Evolutionary conservation across 2,113 vertebrate species (phyloP), one percentile per base, ranked within the genome.

Genomic region (Hassar affinis): DNA sequence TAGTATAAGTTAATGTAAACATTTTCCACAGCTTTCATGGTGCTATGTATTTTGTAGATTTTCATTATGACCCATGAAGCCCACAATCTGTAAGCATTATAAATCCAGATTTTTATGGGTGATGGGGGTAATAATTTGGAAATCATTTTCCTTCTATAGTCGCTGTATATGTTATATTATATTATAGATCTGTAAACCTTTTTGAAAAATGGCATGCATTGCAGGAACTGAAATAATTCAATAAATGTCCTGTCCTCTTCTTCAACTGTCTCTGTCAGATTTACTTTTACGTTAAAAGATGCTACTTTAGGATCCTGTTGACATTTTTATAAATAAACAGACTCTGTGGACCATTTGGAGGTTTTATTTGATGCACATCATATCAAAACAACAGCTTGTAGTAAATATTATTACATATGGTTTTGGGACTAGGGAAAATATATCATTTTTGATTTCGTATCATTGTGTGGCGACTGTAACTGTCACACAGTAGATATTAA

Each of bases 61-160:
- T 68, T 56, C 30, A 54, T 68, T 68, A 56, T 54, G 6, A 38
- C 45, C 6, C 25, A 5, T 66, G 27, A 47, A 54, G n/a, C 33
- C 35, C 54, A 82, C 9, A 72, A 74, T 74, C 54, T 74, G 68
- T 51, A 25, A 61, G 35, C 27, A 38, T 74, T 74, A 47, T 59
- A 74, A 82, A 74, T 74, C 68, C 54, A 82, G 54, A 82, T 74
- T 38, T 49, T 59, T 35, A 47, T 20, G 69, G 33, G 35, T 49
- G 52, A 25, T 42, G 35, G 38, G 52, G 33, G 9, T 18, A 18
- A 25, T 45, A 27, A 56, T 81, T 57, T 74, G 12, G 45, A 74
- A 51, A 17, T 71, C 25, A 49, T n/a, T 30, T 71, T n/a, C n/a
- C 14, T 74, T 74, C 15, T 27, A 51, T 74, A 30, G 25, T 30